Evolutionary conservation across 2,888 invertebrate genomes (phyloP).

Genomic region (Lingula anatina): DNA sequence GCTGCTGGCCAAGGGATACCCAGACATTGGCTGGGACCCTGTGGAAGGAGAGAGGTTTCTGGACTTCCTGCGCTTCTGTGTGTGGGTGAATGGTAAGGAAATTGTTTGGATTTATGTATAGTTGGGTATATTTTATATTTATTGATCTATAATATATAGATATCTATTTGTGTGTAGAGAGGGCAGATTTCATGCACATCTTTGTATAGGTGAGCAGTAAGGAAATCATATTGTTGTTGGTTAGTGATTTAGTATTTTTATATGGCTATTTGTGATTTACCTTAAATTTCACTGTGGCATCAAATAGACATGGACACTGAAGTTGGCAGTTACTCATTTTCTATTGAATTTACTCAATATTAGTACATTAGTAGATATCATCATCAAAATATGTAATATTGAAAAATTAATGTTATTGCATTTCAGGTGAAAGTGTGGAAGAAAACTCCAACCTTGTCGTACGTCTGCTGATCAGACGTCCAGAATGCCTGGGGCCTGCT

Average conservation of each 20-base stretch:
- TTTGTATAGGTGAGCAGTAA: no score
- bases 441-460: constrained; percentile 99
- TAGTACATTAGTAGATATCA: no score
- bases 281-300: no score
- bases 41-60: constrained; percentile 96
- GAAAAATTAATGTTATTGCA: background rate
- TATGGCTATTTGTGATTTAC: no score
- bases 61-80: constrained; percentile 96
- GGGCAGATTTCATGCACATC: no score
- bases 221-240: no score
- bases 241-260: no score
- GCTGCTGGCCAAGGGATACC: constrained; percentile 93
- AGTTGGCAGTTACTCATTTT: no score
- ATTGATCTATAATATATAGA: background rate
- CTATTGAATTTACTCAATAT: no score
- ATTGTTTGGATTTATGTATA: no score
- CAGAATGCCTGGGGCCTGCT: constrained; percentile 97
- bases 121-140: background rate
- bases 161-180: constrained; percentile 19
- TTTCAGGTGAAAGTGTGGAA: constrained; percentile 90
- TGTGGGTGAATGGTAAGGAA: constrained; percentile 77
- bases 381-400: no score
- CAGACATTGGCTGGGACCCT: constrained; percentile 99
- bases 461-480: constrained; percentile 89
- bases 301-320: no score